phyloP scores from a whole-genome alignment of 2,113 vertebrate species.

The Alosa alosa region DNA sequence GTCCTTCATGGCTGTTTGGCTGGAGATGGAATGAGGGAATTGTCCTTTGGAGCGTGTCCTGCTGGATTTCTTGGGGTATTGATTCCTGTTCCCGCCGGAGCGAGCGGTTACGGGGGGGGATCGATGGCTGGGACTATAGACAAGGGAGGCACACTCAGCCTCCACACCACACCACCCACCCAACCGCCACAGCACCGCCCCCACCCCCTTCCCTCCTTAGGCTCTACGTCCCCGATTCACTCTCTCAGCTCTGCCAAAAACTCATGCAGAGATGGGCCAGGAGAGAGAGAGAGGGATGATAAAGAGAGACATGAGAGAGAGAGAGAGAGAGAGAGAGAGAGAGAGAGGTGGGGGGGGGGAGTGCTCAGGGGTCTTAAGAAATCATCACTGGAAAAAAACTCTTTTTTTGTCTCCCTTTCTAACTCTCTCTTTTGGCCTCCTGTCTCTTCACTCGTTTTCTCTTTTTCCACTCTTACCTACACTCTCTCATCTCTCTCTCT shows the following conservation, averaged over 20 bases:
- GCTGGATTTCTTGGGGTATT: slow-evolving; percentile 72
- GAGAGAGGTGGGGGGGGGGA: neutral
- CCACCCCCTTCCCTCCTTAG: neutral
- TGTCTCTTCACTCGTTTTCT: neutral
- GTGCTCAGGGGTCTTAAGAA: neutral
- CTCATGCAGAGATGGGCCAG: neutral
- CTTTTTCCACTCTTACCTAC: neutral
- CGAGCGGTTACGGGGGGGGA: slow-evolving; percentile 35
- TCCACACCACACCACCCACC: neutral
- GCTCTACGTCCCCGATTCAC: neutral
- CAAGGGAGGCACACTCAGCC: slow-evolving; percentile 51
- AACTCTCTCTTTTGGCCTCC: neutral
- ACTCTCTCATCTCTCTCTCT: neutral
- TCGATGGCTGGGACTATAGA: slow-evolving; percentile 70
- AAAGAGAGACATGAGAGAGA: neutral
- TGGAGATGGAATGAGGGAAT: slow-evolving; percentile 66
- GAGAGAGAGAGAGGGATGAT: neutral
- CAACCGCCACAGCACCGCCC: neutral
- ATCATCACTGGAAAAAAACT: neutral
- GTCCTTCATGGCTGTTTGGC: slow-evolving; percentile 66
- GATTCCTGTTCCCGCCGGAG: slow-evolving; percentile 64
- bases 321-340: slow-evolving; percentile 8
- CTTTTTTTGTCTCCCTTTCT: neutral
- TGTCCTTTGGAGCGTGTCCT: slow-evolving; percentile 58
- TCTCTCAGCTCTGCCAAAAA: neutral